Percentiles rank a stretch among this genome's conserved stretches.
phyloP scores from a whole-genome alignment of 2,888 invertebrate species.

The Desoria tigrina region DNA sequence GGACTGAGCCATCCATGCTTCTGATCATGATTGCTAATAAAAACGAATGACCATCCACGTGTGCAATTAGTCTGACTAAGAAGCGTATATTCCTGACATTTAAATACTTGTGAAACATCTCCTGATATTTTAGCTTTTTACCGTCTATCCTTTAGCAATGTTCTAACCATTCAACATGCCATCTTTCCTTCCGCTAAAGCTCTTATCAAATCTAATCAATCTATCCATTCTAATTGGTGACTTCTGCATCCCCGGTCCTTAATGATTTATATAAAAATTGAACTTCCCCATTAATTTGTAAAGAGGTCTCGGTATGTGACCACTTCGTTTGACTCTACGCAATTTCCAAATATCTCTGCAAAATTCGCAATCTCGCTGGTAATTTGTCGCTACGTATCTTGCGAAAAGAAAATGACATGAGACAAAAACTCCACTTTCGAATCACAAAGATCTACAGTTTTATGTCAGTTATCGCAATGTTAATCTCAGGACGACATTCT shows the following conservation, averaged over 20 bases:
- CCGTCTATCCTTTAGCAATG: slow-evolving; percentile 3
- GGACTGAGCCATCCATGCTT: not conserved
- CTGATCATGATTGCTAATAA: not conserved
- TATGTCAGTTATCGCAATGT: slow-evolving; percentile 2
- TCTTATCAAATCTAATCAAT: slow-evolving; percentile 4
- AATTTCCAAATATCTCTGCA: not conserved
- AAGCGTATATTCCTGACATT: slow-evolving; percentile 4
- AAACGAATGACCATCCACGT: not conserved
- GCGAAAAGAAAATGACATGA: slow-evolving; percentile 1
- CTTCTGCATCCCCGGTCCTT: not conserved
- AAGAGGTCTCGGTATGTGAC: no score
- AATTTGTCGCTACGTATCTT: no score
- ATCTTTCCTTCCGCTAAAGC: slow-evolving; percentile 11
- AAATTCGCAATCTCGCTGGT: not conserved
- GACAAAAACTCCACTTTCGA: not conserved
- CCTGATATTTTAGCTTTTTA: slow-evolving; percentile 2
- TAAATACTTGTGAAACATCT: not conserved
- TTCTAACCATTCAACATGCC: not conserved
- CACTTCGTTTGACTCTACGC: no score
- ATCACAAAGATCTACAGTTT: not conserved
- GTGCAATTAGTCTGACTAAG: not conserved
- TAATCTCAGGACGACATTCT: slow-evolving; percentile 8
- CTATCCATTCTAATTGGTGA: slow-evolving; percentile 10
- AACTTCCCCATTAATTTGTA: slow-evolving; percentile 12
- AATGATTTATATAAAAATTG: slow-evolving; percentile 9